Percentiles rank a stretch among this genome's conserved stretches.
Evolutionary conservation across 2,113 vertebrate genomes (phyloP).

Genomic region (Sisor rabdophorus): DNA sequence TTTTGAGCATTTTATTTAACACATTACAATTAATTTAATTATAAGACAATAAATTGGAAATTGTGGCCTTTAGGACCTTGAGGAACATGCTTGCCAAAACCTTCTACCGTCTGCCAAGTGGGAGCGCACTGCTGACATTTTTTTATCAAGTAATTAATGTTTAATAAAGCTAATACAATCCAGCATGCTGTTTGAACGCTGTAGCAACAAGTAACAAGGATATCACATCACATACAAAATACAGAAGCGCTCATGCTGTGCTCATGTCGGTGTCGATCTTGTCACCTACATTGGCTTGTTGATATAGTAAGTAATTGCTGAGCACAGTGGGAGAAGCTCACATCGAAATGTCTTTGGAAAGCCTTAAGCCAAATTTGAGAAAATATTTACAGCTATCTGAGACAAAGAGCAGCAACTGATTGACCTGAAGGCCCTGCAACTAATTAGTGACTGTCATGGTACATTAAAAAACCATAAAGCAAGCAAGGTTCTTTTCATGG

Average conservation of each 20-base stretch:
- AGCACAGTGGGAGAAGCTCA: conserved; percentile 7
- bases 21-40: conserved; percentile 14
- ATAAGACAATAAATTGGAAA: conserved; percentile 1
- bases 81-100: conserved; percentile 6
- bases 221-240: background rate
- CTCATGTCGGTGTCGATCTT: background rate
- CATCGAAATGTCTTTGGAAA: background rate
- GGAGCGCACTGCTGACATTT: background rate
- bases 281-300: conserved; percentile 7
- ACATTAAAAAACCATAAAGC: background rate
- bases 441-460: background rate
- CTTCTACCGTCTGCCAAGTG: background rate
- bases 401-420: background rate
- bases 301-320: conserved; percentile 16
- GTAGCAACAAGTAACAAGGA: background rate
- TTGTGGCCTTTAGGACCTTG: conserved; percentile 7
- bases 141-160: conserved; percentile 1
- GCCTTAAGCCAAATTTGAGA: background rate
- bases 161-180: conserved; percentile 18
- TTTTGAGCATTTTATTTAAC: background rate
- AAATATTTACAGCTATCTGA: conserved; percentile 21
- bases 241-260: background rate
- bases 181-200: background rate
- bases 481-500: background rate
- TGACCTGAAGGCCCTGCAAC: background rate